These are phyloP conservation scores for Pituophis catenifer DNA, from an alignment of 2,113 vertebrate species.

Conservation along the genomic window DNA sequence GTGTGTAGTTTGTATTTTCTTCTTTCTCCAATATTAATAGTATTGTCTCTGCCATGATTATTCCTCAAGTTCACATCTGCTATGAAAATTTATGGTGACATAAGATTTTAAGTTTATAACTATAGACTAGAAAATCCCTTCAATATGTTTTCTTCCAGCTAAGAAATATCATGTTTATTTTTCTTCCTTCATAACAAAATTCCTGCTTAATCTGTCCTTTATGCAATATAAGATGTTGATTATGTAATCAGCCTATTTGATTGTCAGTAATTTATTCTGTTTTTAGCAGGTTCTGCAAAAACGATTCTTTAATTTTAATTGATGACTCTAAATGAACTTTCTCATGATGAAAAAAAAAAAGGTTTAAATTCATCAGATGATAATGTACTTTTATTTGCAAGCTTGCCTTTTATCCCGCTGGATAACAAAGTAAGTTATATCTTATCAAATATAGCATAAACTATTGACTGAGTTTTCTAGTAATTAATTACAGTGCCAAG, in stretches of 20 bases:
- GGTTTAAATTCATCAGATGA: neutral
- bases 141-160: neutral
- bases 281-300: conserved; percentile 35
- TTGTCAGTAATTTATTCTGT: conserved; percentile 17
- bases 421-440: neutral
- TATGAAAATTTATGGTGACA: conserved; percentile 26
- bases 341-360: neutral
- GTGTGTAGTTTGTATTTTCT: neutral
- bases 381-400: conserved; percentile 3
- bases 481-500: neutral
- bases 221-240: neutral
- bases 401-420: neutral
- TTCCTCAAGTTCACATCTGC: conserved; percentile 20
- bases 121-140: conserved; percentile 30
- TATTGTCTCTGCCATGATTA: conserved; percentile 27
- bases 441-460: neutral
- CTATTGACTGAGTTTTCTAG: conserved; percentile 1
- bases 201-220: conserved; percentile 27
- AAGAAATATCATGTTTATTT: conserved; percentile 22
- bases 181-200: neutral
- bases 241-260: neutral
- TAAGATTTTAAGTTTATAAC: conserved; percentile 28
- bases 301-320: conserved; percentile 7
- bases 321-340: conserved; percentile 1
- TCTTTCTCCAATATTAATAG: conserved; percentile 42